Evolutionary conservation across 2,888 invertebrate genomes (phyloP), one percentile per base, ranked within the genome.

Genomic region (Calameuta filiformis): DNA sequence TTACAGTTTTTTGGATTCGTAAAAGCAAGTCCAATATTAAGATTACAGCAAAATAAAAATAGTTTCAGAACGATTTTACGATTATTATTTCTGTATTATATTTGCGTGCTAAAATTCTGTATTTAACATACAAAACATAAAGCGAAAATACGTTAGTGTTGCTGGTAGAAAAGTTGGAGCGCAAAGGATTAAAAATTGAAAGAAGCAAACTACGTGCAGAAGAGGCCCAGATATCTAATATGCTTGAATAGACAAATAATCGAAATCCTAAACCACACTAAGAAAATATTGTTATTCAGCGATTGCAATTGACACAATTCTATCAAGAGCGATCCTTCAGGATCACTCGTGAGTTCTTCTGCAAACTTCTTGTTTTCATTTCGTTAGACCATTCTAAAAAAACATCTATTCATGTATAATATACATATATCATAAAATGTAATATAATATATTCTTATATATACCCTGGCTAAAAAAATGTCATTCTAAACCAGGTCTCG

Each of bases 391-490:
- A 56, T 23, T 56, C 79, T 83, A 81, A 81, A 82, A 82, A 80
- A 84, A 80, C 79, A 80, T 78, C 56, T 12, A 73, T 73, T 76
- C 73, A 79, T 23, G 9, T 79, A 79, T 76, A 78, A 81, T 77
- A 71, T 68, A 31, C 33, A 73, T 73, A 15, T 69, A 56, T 81
- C 76, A 77, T 76, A 83, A 85, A 83, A 83, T 84, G 83, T 79
- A 83, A 83, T 82, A 83, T 80, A 82, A 75, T 77, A 77, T 75
- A 78, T 82, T 77, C 73, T 71, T 69, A 15, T 78, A 31, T 71
- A 40, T 73, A 79, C 75, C 76, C 79, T 80, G 79, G 81, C 81
- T 83, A 79, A 79, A 80, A 33, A 81, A 82, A 80, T 81, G 74
- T 81, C 77, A 77, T 77, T 77, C 69, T 77, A 76, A 30, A 12